Percentiles rank a stretch among this genome's conserved stretches.
Conservation (phyloP, 2,888 invertebrate species). For the Ligdia adustata region DNA sequence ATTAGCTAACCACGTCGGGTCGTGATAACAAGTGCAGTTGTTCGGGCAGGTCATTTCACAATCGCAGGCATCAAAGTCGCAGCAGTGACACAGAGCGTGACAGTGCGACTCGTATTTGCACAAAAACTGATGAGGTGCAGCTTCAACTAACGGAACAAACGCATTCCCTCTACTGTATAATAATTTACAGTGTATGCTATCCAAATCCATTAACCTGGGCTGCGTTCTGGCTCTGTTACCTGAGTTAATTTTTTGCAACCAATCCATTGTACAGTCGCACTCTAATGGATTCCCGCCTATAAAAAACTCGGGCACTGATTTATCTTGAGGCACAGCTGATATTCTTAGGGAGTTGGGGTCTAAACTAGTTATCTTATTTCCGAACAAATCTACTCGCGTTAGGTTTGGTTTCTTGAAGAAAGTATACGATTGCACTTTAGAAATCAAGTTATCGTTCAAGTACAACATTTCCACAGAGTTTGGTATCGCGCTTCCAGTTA, state of each 20-base stretch:
- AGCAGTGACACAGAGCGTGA: conserved; percentile 94
- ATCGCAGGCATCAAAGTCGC: conserved; percentile 96
- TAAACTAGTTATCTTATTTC: conserved; percentile 90
- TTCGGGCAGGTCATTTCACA: conserved; percentile 96
- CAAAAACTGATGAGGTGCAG: conserved; percentile 91
- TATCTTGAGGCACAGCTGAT: conserved; percentile 89
- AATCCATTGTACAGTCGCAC: conserved; percentile 96
- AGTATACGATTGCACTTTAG: conserved; percentile 93
- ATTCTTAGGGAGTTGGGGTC: conserved; percentile 90
- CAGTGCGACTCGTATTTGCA: conserved; percentile 94
- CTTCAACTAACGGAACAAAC: conserved; percentile 90
- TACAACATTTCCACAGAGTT: conserved; percentile 92
- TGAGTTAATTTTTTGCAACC: conserved; percentile 92
- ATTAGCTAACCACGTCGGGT: conserved; percentile 93
- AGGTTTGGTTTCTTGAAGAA: conserved; percentile 94
- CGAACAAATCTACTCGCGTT: conserved; percentile 91
- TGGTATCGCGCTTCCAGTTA: conserved; percentile 92
- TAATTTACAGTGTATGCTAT: conserved; percentile 92
- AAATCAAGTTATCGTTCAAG: conserved; percentile 91
- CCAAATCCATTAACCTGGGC: conserved; percentile 92
- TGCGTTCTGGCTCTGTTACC: conserved; percentile 90
- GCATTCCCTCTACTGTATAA: conserved; percentile 90
- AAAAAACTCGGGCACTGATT: conserved; percentile 91
- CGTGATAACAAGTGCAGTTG: conserved; percentile 95
- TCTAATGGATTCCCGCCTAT: conserved; percentile 93